Evolutionary conservation across 2,797 vertebrate species (phyloP).

Genomic region (Bradypodion ventrale): DNA sequence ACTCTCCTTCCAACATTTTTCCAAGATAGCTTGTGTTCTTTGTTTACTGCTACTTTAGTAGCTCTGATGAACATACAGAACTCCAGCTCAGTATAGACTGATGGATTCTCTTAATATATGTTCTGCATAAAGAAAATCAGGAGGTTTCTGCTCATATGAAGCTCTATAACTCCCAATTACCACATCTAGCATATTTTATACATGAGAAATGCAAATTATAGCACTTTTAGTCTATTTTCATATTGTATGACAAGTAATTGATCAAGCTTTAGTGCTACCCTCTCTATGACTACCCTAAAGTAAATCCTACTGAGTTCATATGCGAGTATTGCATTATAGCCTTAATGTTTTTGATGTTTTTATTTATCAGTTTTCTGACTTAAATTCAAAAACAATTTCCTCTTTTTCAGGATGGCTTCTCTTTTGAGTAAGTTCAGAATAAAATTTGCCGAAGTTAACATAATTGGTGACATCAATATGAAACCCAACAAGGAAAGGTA

Average conservation of each 20-base stretch:
- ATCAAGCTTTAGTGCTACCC: slow-evolving; percentile 41
- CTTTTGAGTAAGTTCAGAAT: slow-evolving; percentile 94
- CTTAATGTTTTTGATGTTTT: slow-evolving; percentile 53
- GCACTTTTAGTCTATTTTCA: slow-evolving; percentile 34
- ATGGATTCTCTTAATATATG: background rate
- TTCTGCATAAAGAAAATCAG: background rate
- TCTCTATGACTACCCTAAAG: background rate
- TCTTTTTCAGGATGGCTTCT: slow-evolving; percentile 87
- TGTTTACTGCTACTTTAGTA: slow-evolving; percentile 15
- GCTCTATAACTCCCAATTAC: slow-evolving; percentile 10
- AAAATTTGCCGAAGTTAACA: slow-evolving; percentile 88
- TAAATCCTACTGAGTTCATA: background rate
- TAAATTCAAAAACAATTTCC: slow-evolving; percentile 52
- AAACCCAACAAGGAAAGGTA: slow-evolving; percentile 90
- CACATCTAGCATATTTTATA: slow-evolving; percentile 37
- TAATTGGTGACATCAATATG: slow-evolving; percentile 89
- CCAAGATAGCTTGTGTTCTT: slow-evolving; percentile 20
- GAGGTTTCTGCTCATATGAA: background rate
- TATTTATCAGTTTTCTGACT: slow-evolving; percentile 54
- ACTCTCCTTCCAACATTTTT: background rate
- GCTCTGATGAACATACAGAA: background rate
- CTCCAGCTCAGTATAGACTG: background rate
- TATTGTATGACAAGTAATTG: slow-evolving; percentile 47
- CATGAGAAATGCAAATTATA: slow-evolving; percentile 53
- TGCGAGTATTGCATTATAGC: background rate